Base-by-base conservation (phyloP, 2,888 invertebrate species). In the Exephanes ischioxanthus region DNA sequence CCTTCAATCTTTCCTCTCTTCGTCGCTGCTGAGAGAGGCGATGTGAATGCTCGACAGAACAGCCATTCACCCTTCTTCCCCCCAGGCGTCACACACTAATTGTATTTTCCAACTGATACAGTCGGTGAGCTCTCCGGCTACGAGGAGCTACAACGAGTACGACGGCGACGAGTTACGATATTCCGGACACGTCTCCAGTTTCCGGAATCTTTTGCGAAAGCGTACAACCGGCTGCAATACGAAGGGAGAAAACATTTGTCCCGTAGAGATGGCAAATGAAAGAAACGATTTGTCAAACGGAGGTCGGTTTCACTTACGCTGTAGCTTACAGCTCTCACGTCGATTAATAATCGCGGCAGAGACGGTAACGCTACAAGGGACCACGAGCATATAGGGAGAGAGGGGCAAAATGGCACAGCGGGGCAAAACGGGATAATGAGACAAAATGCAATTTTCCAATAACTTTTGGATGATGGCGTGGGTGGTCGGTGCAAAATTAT, bases 91-190 rank as follows among this genome's bases (percentile, higher is more conserved):
- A 70, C 70, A 45, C 68, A 81, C 82, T 82, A 82, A 82, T 82
- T 82, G 76, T 77, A 77, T 82, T 82, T 82, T 77, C 77, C 82
- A 82, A 77, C 82, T 71, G 82, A 77, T 82, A 82, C 82, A 82
- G 81, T 81, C 66, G 16, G 76, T 16, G 76, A 67, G 66, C 41
- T 66, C 51, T 19, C 14, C 19, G 45, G 45, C 14, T 33, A 58
- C 61, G 22, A 26, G 19, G 33, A 48, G 19, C 41, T 30, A 37
- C 53, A 9, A 16, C n/a, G 45, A 37, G 33, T 30, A 16, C 61
- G 61, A 33, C 61, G 9, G 6, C 61, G 61, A 26, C 45, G 80
- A 73, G 68, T 81, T 61, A 70, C 75, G 81, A 61, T 76, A 76
- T 76, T 81, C 70, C 75, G 37, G 75, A 81, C 81, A 75, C 67